phyloP scores from a whole-genome alignment of 1,140 invertebrate species.

The Papilio machaon region DNA sequence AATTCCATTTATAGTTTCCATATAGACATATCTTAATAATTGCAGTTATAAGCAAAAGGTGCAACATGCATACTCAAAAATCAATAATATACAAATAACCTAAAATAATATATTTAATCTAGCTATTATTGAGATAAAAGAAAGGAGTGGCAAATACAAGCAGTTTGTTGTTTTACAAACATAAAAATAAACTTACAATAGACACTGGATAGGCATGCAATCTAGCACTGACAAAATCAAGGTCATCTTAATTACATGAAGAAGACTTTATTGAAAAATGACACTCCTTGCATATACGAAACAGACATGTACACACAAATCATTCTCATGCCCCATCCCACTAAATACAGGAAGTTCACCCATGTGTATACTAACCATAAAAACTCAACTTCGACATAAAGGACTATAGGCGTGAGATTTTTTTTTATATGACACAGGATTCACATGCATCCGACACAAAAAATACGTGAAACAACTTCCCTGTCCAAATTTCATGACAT shows the following conservation, averaged over 20 bases:
- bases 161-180: neutral
- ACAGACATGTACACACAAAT: slow-evolving; percentile 36
- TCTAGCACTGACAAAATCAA: slow-evolving; percentile 71
- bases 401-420: slow-evolving; percentile 71
- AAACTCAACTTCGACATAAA: slow-evolving; percentile 64
- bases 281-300: slow-evolving; percentile 28
- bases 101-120: slow-evolving; percentile 42
- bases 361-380: slow-evolving; percentile 60
- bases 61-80: neutral
- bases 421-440: slow-evolving; percentile 67
- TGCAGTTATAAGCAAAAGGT: neutral
- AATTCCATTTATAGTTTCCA: too few relatives aligned
- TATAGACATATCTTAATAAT: too few relatives aligned
- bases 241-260: slow-evolving; percentile 68
- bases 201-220: slow-evolving; percentile 24
- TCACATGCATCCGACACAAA: slow-evolving; percentile 67
- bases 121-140: neutral
- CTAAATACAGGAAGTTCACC: slow-evolving; percentile 65
- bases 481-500: slow-evolving; percentile 65
- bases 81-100: slow-evolving; percentile 19
- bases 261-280: slow-evolving; percentile 36
- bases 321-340: slow-evolving; percentile 47
- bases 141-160: neutral
- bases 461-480: slow-evolving; percentile 63
- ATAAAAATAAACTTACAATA: neutral